Evolutionary conservation across 2,888 invertebrate genomes (phyloP).

Genomic region (Drosophila nigritarsus): DNA sequence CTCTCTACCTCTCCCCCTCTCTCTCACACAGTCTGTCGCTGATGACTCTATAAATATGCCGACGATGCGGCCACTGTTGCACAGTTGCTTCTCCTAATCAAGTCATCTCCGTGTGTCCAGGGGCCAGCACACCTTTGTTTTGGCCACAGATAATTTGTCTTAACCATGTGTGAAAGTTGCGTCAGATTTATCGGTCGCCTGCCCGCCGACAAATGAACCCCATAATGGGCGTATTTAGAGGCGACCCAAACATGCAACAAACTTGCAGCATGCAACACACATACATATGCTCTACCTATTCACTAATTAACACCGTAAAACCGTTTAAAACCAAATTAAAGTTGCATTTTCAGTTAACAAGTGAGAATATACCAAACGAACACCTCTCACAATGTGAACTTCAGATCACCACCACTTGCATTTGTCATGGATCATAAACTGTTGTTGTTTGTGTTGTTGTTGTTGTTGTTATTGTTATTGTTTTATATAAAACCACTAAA

Average conservation of each 20-base stretch:
- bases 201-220: constrained; percentile 70
- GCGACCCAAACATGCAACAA: constrained; percentile 43
- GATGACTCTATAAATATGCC: constrained; percentile 63
- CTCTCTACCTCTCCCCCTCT: neutral
- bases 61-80: constrained; percentile 34
- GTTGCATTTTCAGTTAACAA: constrained; percentile 43
- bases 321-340: constrained; percentile 16
- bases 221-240: constrained; percentile 61
- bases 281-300: constrained; percentile 44
- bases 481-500: constrained; percentile 12
- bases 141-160: constrained; percentile 71
- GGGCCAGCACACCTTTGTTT: constrained; percentile 61
- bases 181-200: constrained; percentile 65
- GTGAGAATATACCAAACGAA: constrained; percentile 27
- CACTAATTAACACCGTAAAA: constrained; percentile 61
- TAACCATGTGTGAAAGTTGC: constrained; percentile 80
- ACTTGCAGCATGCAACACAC: constrained; percentile 30
- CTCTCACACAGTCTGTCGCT: constrained; percentile 5
- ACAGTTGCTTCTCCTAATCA: constrained; percentile 66
- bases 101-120: constrained; percentile 62
- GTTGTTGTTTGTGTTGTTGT: neutral
- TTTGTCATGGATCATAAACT: constrained; percentile 32
- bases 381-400: constrained; percentile 32
- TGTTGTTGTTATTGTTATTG: neutral
- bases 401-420: neutral